Conservation (phyloP, 2,888 invertebrate genomes). For the Apotomis capreana region DNA sequence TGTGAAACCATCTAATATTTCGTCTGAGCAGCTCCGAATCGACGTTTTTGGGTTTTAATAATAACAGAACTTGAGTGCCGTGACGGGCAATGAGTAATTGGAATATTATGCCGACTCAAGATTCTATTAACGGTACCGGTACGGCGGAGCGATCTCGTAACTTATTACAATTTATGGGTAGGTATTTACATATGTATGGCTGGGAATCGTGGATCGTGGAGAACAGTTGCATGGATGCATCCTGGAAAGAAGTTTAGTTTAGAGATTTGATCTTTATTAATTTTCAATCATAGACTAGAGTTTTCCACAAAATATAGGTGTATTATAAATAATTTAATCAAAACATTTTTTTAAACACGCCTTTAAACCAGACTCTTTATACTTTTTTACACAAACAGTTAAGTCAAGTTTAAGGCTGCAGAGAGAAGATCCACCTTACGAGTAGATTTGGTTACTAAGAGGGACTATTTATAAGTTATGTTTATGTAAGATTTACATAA, state of each 20-base stretch:
- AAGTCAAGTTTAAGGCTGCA: too few species aligned
- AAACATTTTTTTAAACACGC: too few species aligned
- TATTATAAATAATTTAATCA: too few species aligned
- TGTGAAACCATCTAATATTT: conserved; percentile 4
- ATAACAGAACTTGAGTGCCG: conserved; percentile 54
- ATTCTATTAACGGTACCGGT: conserved; percentile 70
- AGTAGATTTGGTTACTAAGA: too few species aligned
- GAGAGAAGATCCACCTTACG: too few species aligned
- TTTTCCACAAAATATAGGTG: too few species aligned
- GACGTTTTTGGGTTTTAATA: conserved; percentile 42
- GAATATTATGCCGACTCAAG: conserved; percentile 63
- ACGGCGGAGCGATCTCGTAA: conserved; percentile 57
- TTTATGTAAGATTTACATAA: too few species aligned
- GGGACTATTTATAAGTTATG: too few species aligned
- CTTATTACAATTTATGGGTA: conserved; percentile 62
- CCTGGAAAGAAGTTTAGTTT: background rate
- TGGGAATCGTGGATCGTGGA: conserved; percentile 6
- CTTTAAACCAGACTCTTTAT: too few species aligned
- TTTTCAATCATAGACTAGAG: too few species aligned
- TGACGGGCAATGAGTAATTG: conserved; percentile 72
- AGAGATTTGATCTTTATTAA: too few species aligned
- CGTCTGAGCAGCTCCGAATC: conserved; percentile 25
- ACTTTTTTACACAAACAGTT: too few species aligned
- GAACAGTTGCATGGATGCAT: conserved; percentile 14
- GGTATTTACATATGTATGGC: conserved; percentile 36